Evolutionary conservation across 2,888 invertebrate species (phyloP).

Genomic region (Nemurella pictetii): DNA sequence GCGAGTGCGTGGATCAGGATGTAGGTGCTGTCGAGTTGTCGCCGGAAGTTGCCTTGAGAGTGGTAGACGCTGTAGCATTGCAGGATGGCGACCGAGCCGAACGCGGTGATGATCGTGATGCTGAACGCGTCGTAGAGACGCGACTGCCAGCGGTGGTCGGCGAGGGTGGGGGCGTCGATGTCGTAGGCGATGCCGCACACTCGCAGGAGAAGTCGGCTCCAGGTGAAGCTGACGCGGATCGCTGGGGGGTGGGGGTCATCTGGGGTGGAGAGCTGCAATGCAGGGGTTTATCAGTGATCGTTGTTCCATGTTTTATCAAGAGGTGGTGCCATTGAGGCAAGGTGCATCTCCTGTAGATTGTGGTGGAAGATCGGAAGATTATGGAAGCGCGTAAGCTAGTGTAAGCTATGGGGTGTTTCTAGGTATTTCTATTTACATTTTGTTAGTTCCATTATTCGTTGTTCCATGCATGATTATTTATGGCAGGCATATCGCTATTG

Average conservation of each 20-base stretch:
- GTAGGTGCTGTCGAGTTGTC: not conserved
- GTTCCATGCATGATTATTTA: too few relatives aligned
- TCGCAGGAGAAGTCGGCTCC: not conserved
- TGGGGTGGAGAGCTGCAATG: too few relatives aligned
- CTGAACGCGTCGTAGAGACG: not conserved
- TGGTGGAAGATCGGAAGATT: too few relatives aligned
- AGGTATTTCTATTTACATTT: too few relatives aligned
- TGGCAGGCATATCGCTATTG: too few relatives aligned
- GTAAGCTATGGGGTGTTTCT: too few relatives aligned
- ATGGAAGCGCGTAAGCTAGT: too few relatives aligned
- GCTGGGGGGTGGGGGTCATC: not conserved
- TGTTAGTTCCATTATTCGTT: too few relatives aligned
- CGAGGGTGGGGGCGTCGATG: not conserved
- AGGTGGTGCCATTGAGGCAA: too few relatives aligned
- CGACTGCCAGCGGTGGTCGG: not conserved
- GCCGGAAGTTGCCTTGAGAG: not conserved
- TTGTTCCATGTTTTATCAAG: too few relatives aligned
- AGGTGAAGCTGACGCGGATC: not conserved
- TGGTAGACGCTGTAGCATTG: not conserved
- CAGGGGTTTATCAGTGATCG: too few relatives aligned
- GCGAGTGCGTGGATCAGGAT: not conserved
- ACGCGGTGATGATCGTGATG: not conserved
- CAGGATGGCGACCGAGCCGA: not conserved
- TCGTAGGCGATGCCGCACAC: not conserved
- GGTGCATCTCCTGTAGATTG: too few relatives aligned